Base-by-base conservation (phyloP, 2,113 vertebrate species). In the Petaurus breviceps region DNA sequence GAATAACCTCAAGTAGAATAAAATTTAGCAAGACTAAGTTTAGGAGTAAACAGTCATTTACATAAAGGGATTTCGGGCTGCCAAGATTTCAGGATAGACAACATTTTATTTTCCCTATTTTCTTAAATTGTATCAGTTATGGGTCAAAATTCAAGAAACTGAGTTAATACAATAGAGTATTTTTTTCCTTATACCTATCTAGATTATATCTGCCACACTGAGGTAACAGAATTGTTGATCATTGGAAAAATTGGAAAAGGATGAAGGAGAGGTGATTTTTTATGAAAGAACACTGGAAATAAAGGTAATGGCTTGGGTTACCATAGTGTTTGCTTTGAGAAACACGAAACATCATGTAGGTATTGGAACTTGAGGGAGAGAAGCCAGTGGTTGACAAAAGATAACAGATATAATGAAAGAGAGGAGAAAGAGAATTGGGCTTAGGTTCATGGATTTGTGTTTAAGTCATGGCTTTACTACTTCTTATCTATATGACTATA, bases 1-100 rank as follows among this genome's bases (percentile, higher is more conserved):
- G 26, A n/a, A 31, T 68, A 92, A n/a, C 53, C 92, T 94, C 95
- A 12, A n/a, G 54, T 93, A 89, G 57, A 92, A 61, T 50, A 92
- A 92, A 31, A 68, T 43, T 31, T 16, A 51, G 28, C 8, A 61
- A 26, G 0, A 51, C 37, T 89, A 25, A 5, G 28, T n/a, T 90
- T 84, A 84, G 7, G 68, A 84, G 37, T 22, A 5, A 6, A 53
- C 8, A 91, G 3, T 90, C 55, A 54, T n/a, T 89, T 90, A 53
- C 6, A 46, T 7, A 55, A 3, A 37, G 7, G 68, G 94, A 93
- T 93, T 61, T 47, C 51, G 89, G 90, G 28, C 5, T 43, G 37
- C 1, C 37, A 84, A 43, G n/a, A 84, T 43, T n/a, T 84, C 68
- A 84, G 68, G 6, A 43, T n/a, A n/a, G 31, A n/a, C 11, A 84